Conservation (phyloP, 2,888 invertebrate species). For the Geophilus truncorum region DNA sequence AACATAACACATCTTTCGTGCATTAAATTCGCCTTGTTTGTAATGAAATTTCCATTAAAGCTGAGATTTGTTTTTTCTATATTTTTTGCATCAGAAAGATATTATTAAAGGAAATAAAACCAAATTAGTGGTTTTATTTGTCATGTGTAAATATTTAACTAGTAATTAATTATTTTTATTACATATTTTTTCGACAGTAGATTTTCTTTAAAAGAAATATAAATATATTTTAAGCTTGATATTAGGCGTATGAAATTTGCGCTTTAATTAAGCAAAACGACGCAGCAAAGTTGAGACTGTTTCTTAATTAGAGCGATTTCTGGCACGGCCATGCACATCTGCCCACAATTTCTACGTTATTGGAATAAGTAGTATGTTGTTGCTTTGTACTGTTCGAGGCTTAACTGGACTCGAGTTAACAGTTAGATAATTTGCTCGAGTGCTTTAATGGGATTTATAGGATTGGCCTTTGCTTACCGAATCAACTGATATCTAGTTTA, state of each 20-base stretch:
- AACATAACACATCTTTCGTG: neutral
- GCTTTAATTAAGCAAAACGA: neutral
- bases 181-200: too few species aligned
- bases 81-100: neutral
- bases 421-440: conserved; percentile 24
- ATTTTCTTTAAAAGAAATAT: neutral
- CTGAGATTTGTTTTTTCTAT: neutral
- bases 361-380: neutral
- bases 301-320: neutral
- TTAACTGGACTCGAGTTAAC: conserved; percentile 27
- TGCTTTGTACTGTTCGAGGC: neutral
- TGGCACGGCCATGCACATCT: neutral
- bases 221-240: neutral
- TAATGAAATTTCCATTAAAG: conserved; percentile 17
- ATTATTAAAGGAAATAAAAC: neutral
- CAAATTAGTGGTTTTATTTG: conserved; percentile 2
- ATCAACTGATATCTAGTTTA: neutral
- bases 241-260: neutral
- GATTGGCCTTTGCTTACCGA: conserved; percentile 8
- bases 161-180: neutral
- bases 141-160: neutral
- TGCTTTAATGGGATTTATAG: conserved; percentile 22
- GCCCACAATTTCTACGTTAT: neutral
- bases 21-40: neutral
- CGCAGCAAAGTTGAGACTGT: neutral